phyloP scores from a whole-genome alignment of 1,140 invertebrate genomes.

The Archivesica marissinica region DNA sequence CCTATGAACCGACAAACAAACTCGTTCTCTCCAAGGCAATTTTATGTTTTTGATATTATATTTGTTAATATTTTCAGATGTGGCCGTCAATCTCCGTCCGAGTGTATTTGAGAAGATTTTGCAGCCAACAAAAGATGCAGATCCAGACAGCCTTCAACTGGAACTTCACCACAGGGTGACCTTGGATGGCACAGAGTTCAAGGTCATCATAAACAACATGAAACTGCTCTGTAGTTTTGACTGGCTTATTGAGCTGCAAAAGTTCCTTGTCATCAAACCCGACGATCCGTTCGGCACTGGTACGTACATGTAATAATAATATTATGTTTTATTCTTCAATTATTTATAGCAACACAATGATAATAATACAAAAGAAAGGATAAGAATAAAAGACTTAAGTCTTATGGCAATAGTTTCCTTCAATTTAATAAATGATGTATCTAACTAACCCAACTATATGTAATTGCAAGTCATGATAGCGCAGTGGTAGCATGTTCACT shows the following conservation, averaged over 20 bases:
- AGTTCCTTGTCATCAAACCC: conserved; percentile 89
- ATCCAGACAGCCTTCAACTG: conserved; percentile 75
- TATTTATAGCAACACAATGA: too few species aligned
- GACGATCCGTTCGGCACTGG: conserved; percentile 78
- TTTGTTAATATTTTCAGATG: conserved; percentile 81
- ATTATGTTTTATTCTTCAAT: too few species aligned
- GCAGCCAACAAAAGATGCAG: conserved; percentile 86
- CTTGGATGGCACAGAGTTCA: conserved; percentile 90
- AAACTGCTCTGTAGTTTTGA: conserved; percentile 96
- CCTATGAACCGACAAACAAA: too few species aligned
- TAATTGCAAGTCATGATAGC: too few species aligned
- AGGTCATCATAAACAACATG: conserved; percentile 97
- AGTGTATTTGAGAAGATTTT: conserved; percentile 97
- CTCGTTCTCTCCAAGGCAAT: too few species aligned
- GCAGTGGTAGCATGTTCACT: too few species aligned
- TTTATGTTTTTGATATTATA: not conserved
- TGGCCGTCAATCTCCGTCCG: conserved; percentile 88
- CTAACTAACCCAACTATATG: too few species aligned
- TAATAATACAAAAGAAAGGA: too few species aligned
- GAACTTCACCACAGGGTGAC: conserved; percentile 83
- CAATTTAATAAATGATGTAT: too few species aligned
- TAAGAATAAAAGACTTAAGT: too few species aligned
- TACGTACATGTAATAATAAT: too few species aligned
- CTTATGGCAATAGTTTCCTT: too few species aligned
- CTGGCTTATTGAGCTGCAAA: conserved; percentile 94